Base-by-base conservation (phyloP, 1,140 invertebrate species). In the Aphelenchoides fujianensis region DNA sequence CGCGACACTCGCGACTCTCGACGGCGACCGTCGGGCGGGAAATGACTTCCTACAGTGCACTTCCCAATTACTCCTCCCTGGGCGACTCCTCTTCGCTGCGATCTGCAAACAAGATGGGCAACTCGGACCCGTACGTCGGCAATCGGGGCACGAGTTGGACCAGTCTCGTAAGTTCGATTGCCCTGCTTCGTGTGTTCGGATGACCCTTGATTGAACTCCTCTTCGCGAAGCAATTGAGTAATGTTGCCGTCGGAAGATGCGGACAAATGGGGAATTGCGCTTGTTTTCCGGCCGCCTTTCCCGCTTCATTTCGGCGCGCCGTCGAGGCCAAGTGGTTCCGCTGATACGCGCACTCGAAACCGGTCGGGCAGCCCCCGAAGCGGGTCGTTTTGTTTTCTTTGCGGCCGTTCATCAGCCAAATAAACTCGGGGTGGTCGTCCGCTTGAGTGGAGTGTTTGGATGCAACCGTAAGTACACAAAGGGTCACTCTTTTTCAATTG, bases 91-190 rank as follows among this genome's bases (percentile, higher is more conserved):
- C 55, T 16, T 59, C 19, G 5, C 23, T 7, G 55, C 27, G 70
- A 67, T 69, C 70, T 9, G 61, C 68, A 5, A 74, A 48, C 41
- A 59, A 59, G 68, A 64, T 71, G 41, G 34, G 35, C 55, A 19
- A 28, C 53, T 28, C 52, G 16, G 55, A 68, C 71, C 34, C 55
- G 12, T 59, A 59, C 19, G 55, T 59, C 34, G 19, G 55, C 36
- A 70, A 75, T 35, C 69, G 67, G 37, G 69, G 48, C 37, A 59
- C 61, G 28, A 71, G 74, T 62, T 77, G 75, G 76, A 70, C 52
- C n/a, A 34, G 34, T 48, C 41, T 48, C 23, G 12, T 16, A 48
- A 23, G 12, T 48, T 48, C 41, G 41, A 48, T 48, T n/a, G n/a
- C n/a, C n/a, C n/a, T n/a, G n/a, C n/a, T 48, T 48, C 41, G 23